phyloP scores from a whole-genome alignment of 2,797 vertebrate genomes.

The Streptopelia turtur region DNA sequence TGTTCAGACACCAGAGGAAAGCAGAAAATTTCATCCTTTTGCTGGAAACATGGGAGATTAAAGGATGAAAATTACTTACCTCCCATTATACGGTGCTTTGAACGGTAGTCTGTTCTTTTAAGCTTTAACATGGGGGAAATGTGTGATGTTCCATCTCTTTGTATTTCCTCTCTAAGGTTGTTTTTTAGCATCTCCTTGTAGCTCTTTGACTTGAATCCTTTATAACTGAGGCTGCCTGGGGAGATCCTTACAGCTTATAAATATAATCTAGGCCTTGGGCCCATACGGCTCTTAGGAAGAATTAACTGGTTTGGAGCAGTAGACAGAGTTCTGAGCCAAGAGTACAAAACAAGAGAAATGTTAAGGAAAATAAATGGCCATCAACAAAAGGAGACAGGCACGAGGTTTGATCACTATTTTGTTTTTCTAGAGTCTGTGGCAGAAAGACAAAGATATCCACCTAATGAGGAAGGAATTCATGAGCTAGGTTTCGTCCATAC shows the following conservation, averaged over 20 bases:
- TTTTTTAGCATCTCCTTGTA: constrained; percentile 46
- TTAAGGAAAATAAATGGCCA: constrained; percentile 45
- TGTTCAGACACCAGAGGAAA: not conserved
- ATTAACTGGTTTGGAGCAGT: constrained; percentile 50
- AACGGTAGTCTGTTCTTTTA: not conserved
- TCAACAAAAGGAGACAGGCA: constrained; percentile 21
- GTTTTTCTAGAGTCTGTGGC: not conserved
- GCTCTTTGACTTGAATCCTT: not conserved
- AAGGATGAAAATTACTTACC: not conserved
- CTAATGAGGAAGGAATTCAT: not conserved
- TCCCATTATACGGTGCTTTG: not conserved
- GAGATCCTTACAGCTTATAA: constrained; percentile 53
- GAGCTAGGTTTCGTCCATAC: not conserved
- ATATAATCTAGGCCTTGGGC: constrained; percentile 32
- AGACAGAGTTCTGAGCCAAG: constrained; percentile 38
- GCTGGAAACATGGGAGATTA: not conserved
- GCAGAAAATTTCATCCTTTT: not conserved
- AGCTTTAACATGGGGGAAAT: not conserved
- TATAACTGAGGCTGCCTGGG: constrained; percentile 21
- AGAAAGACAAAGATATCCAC: not conserved
- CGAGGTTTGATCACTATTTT: not conserved
- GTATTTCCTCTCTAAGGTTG: not conserved
- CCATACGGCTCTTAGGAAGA: not conserved
- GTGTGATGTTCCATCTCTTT: not conserved
- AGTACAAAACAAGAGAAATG: constrained; percentile 32